These are phyloP conservation scores for Sebastes melanostomus DNA, from an alignment of 2,797 vertebrate genomes.

Conservation along the genomic window DNA sequence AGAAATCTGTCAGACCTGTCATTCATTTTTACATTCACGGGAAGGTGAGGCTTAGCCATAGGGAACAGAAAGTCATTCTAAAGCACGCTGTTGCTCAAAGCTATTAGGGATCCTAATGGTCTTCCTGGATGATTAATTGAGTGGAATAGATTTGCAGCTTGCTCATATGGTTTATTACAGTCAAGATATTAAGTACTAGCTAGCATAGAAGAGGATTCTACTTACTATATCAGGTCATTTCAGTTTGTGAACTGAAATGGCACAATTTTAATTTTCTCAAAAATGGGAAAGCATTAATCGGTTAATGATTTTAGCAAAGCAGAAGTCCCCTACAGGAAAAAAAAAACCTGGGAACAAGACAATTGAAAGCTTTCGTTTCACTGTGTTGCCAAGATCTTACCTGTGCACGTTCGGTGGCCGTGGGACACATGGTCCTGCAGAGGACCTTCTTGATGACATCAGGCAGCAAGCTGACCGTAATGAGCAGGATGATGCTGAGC, in stretches of 20 bases:
- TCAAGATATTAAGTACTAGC: slow-evolving; percentile 11
- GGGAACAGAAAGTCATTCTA: slow-evolving; percentile 56
- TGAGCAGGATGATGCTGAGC: slow-evolving; percentile 93
- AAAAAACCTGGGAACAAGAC: background rate
- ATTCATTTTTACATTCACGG: slow-evolving; percentile 52
- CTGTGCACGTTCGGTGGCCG: slow-evolving; percentile 93
- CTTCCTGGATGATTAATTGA: slow-evolving; percentile 41
- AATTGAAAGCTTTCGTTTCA: background rate
- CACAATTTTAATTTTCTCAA: background rate
- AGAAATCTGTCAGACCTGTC: slow-evolving; percentile 76
- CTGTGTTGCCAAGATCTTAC: slow-evolving; percentile 68
- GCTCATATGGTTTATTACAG: background rate
- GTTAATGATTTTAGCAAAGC: slow-evolving; percentile 52
- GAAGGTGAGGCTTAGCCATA: slow-evolving; percentile 55
- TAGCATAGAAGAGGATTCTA: background rate
- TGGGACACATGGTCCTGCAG: slow-evolving; percentile 92
- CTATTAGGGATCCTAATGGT: slow-evolving; percentile 34
- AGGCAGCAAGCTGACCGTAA: slow-evolving; percentile 93
- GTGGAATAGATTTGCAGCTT: slow-evolving; percentile 12
- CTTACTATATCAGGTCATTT: background rate
- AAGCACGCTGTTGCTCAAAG: slow-evolving; percentile 44
- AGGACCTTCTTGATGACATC: slow-evolving; percentile 96
- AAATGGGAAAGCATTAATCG: slow-evolving; percentile 7
- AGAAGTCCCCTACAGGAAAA: background rate
- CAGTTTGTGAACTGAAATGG: background rate